A percentile compares a stretch with the other conserved stretches of the same genome.
Conservation (phyloP, 2,888 invertebrate genomes). For the Cynaeus angustus region DNA sequence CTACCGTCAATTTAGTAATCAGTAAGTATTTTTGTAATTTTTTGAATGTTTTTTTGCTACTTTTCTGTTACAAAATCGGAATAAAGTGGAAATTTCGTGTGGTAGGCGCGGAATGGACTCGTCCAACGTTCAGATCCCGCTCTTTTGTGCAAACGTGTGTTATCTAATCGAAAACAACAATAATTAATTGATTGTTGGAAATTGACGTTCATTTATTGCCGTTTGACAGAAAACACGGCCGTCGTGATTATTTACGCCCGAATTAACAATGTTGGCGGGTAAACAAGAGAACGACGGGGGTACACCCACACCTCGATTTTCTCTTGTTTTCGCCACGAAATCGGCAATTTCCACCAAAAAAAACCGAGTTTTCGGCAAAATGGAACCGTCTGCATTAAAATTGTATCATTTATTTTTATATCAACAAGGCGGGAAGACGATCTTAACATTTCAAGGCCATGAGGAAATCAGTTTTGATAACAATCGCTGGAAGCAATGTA, state of each 20-base stretch:
- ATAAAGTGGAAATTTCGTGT: conserved; percentile 59
- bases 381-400: conserved; percentile 16
- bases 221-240: conserved; percentile 3
- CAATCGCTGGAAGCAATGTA: conserved; percentile 37
- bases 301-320: conserved; percentile 40
- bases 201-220: conserved; percentile 11
- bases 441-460: conserved; percentile 66
- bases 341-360: neutral
- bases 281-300: conserved; percentile 19
- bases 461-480: conserved; percentile 65
- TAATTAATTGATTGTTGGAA: conserved; percentile 29
- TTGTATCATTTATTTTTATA: conserved; percentile 52
- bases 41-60: conserved; percentile 58
- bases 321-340: neutral
- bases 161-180: conserved; percentile 55
- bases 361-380: conserved; percentile 11
- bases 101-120: conserved; percentile 66
- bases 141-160: conserved; percentile 69
- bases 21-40: conserved; percentile 74
- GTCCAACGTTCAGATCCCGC: conserved; percentile 69
- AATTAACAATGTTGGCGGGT: conserved; percentile 14
- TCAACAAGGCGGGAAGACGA: conserved; percentile 67
- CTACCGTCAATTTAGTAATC: conserved; percentile 79
- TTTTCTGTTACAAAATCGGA: conserved; percentile 68
- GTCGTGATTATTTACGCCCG: neutral